These are phyloP conservation scores for Ictalurus furcatus DNA, from an alignment of 2,113 vertebrate species.

Conservation along the genomic window DNA sequence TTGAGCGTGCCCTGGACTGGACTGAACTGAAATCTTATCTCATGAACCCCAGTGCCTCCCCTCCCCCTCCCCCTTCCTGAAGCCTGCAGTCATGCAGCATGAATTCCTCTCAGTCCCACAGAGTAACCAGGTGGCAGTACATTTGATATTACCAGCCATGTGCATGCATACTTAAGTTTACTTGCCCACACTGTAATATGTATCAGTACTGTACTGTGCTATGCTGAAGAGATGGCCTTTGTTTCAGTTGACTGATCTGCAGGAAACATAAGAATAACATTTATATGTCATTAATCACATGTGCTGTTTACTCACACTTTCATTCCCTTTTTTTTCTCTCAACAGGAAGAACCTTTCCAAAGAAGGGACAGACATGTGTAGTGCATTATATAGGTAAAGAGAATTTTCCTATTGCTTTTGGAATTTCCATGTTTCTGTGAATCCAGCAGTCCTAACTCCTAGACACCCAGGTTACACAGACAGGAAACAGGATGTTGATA, in stretches of 20 bases:
- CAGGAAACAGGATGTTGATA: constrained; percentile 70
- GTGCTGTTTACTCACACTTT: constrained; percentile 40
- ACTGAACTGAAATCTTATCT: constrained; percentile 42
- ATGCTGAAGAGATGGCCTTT: background rate
- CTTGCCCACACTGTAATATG: background rate
- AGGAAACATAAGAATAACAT: background rate
- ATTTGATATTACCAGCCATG: constrained; percentile 2
- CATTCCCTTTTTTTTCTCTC: constrained; percentile 14
- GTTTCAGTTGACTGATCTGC: background rate
- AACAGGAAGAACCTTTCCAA: constrained; percentile 95
- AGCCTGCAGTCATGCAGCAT: constrained; percentile 39
- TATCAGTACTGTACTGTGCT: background rate
- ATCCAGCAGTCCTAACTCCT: constrained; percentile 55
- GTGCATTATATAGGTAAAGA: constrained; percentile 35
- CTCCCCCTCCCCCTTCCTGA: background rate
- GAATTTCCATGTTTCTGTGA: constrained; percentile 44
- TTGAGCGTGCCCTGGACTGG: background rate
- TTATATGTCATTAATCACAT: constrained; percentile 31
- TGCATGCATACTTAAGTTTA: background rate
- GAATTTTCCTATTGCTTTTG: constrained; percentile 37
- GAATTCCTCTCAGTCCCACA: constrained; percentile 33
- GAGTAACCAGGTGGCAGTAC: constrained; percentile 25
- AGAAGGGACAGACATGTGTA: constrained; percentile 92
- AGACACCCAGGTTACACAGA: constrained; percentile 71
- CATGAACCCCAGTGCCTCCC: background rate